phyloP scores from a whole-genome alignment of 2,888 invertebrate species.

The Crematogaster levior region DNA sequence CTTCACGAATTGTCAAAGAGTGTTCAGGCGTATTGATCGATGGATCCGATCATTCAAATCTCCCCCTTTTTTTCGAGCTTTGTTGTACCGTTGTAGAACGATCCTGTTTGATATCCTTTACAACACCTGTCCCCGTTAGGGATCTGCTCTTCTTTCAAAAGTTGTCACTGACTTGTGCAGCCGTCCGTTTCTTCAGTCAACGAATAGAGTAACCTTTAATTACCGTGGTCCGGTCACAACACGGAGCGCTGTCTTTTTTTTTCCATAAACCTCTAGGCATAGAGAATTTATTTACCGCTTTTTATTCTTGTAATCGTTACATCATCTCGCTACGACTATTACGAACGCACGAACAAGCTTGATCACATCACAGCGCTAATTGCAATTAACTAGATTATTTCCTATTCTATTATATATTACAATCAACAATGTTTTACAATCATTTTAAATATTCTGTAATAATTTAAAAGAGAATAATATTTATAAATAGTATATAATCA shows the following conservation, averaged over 20 bases:
- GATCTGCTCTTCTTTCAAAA: constrained; percentile 34
- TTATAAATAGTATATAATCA: neutral
- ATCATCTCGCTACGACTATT: neutral
- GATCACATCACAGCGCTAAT: neutral
- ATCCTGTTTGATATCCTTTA: constrained; percentile 38
- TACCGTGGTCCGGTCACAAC: constrained; percentile 38
- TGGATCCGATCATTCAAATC: constrained; percentile 37
- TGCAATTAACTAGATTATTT: constrained; percentile 4
- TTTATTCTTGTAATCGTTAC: constrained; percentile 3
- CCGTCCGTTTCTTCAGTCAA: constrained; percentile 31
- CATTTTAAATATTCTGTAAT: neutral
- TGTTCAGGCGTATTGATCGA: constrained; percentile 37
- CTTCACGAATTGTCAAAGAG: constrained; percentile 26
- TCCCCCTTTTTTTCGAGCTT: constrained; percentile 31
- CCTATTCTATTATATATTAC: too few relatives aligned
- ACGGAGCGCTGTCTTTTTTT: neutral
- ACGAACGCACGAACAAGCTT: neutral
- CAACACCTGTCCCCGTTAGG: constrained; percentile 57
- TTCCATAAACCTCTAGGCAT: neutral
- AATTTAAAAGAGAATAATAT: neutral
- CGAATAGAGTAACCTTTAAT: constrained; percentile 61
- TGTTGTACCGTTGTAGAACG: constrained; percentile 56
- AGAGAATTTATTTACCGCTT: neutral
- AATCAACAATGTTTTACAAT: too few relatives aligned
- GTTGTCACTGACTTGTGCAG: constrained; percentile 20